A percentile compares a stretch with the other conserved stretches of the same genome.
Evolutionary conservation across 2,797 vertebrate genomes (phyloP).

Genomic region (Halcyon badia): DNA sequence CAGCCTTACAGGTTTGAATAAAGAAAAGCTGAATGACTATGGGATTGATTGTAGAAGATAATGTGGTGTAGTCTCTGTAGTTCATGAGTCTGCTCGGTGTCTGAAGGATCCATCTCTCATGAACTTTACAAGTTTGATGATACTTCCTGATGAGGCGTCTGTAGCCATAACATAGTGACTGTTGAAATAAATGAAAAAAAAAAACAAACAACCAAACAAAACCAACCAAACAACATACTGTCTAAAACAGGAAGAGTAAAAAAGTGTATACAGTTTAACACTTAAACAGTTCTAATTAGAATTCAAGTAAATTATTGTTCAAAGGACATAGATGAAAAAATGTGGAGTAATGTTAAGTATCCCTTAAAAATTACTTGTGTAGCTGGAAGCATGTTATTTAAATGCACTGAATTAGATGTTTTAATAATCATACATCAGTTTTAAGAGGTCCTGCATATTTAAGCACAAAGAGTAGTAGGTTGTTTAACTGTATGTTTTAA

Average conservation of each 20-base stretch:
- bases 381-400: not conserved
- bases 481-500: not conserved
- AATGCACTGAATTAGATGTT: not conserved
- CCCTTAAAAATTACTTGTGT: not conserved
- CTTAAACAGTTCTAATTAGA: not conserved
- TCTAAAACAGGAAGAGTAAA: not conserved
- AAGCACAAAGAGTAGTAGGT: not conserved
- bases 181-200: not conserved
- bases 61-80: not conserved
- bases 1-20: not conserved
- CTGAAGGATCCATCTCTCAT: not conserved
- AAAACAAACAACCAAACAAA: no score
- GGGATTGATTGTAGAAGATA: not conserved
- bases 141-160: not conserved
- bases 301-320: not conserved
- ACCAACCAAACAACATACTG: not conserved
- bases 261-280: not conserved
- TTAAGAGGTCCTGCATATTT: not conserved
- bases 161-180: not conserved
- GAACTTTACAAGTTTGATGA: not conserved
- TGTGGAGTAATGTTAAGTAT: not conserved
- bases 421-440: not conserved
- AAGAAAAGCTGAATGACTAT: not conserved
- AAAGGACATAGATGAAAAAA: not conserved
- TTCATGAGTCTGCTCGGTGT: not conserved